These are phyloP conservation scores for Gisinianus flammeolus DNA, from an alignment of 2,888 invertebrate species.

Conservation along the genomic window DNA sequence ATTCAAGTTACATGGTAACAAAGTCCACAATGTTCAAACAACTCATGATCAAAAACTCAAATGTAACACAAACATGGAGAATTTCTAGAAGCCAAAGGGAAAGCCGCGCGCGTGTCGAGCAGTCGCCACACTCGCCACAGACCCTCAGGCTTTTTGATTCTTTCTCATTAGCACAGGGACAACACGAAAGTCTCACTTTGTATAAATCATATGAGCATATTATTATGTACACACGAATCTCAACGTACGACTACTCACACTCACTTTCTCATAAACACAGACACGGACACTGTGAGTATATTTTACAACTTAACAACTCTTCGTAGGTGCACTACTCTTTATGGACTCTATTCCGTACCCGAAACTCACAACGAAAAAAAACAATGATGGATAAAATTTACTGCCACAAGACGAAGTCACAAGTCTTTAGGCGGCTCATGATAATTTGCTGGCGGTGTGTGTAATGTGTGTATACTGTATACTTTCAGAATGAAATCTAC, in stretches of 20 bases:
- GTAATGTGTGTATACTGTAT: no score
- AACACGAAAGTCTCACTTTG: conserved; percentile 28
- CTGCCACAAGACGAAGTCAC: not conserved
- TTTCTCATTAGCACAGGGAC: conserved; percentile 37
- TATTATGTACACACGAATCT: not conserved
- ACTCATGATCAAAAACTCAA: no score
- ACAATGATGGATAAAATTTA: not conserved
- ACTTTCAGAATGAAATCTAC: no score
- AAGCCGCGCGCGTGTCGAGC: conserved; percentile 29
- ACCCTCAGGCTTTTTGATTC: conserved; percentile 8
- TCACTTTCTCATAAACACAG: not conserved
- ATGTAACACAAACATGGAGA: not conserved
- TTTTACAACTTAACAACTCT: not conserved
- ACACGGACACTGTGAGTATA: not conserved
- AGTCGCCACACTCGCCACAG: conserved; percentile 26
- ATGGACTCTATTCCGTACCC: not conserved
- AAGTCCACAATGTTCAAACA: not conserved
- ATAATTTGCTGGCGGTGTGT: no score
- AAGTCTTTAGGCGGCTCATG: not conserved
- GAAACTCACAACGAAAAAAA: not conserved
- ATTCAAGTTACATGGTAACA: not conserved
- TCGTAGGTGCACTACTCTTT: not conserved
- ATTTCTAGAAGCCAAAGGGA: not conserved
- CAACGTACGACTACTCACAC: not conserved
- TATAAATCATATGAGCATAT: not conserved